Conservation (phyloP, 2,888 invertebrate species). For the Xanthorhoe designata region DNA sequence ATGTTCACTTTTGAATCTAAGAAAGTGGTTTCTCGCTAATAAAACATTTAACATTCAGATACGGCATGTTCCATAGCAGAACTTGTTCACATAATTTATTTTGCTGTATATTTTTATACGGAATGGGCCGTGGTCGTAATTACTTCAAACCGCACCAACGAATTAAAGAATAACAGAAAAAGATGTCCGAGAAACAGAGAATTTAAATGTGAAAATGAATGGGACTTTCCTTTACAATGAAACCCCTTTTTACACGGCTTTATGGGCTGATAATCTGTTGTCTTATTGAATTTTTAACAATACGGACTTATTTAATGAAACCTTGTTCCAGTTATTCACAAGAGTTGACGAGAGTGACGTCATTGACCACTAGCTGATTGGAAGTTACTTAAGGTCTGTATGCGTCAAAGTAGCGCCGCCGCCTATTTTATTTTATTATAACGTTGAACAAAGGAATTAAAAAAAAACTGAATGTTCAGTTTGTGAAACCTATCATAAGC, state of each 20-base stretch:
- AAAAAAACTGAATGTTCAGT: no score
- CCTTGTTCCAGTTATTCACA: no score
- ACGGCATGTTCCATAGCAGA: conserved; percentile 50
- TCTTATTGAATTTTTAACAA: neutral
- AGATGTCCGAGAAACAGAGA: conserved; percentile 44
- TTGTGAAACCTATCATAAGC: no score
- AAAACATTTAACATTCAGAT: conserved; percentile 18
- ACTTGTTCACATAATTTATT: conserved; percentile 53
- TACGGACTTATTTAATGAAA: no score
- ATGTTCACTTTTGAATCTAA: no score
- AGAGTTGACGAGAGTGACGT: no score
- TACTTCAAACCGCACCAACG: conserved; percentile 45
- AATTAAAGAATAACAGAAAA: conserved; percentile 55
- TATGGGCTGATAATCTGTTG: neutral
- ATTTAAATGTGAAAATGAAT: conserved; percentile 33
- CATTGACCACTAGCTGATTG: no score
- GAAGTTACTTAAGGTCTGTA: no score
- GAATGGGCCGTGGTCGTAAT: conserved; percentile 54
- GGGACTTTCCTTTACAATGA: neutral
- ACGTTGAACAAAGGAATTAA: no score
- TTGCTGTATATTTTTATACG: conserved; percentile 46
- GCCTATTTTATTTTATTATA: no score
- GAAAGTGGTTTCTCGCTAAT: neutral
- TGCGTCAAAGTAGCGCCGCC: no score
- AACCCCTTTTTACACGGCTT: neutral